Base-by-base conservation (phyloP, 2,888 invertebrate genomes). In the Ichneumoninae sp. region DNA sequence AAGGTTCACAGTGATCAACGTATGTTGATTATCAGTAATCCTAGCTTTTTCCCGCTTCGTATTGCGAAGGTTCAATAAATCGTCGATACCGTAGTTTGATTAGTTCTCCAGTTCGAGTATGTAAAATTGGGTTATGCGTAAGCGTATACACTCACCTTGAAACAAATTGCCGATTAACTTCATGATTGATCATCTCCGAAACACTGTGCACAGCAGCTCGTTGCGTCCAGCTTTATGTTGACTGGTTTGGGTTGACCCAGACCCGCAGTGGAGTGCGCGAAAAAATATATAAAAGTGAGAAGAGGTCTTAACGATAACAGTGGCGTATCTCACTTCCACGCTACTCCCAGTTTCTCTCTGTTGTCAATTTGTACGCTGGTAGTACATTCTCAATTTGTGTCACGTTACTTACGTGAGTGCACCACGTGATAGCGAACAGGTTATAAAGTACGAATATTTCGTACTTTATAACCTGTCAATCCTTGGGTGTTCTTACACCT, bases 161-260 rank as follows among this genome's bases (percentile, higher is more conserved):
- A 30, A 33, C 13, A n/a, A 60, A 60, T 1, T 60, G 16, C 16
- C 16, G 16, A 16, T 30, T 4, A 60, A 60, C 60, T 60, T 26
- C 60, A 60, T 60, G 26, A 60, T 33, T 8, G 16, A 60, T 30
- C 30, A 33, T 33, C 33, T 33, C 1, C 5, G 30, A 60, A 60
- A 16, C 10, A 60, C 60, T 60, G 60, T 30, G 30, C 16, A 60
- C 16, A 6, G 13, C 26, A 3, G 26, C 5, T 10, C 60, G 60
- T 33, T 33, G 60, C 60, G 16, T 33, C 6, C 26, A 16, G 60
- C 60, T 60, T 60, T 60, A 60, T 60, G 33, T 60, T 16, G 60
- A 5, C 30, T 16, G 30, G 1, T 33, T 6, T 16, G 5, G 26
- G n/a, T 16, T n/a, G 60, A 60, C 33, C 60, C 30, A 6, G 16